Base-by-base conservation (phyloP, 2,113 vertebrate genomes). In the Puntigrus tetrazona region DNA sequence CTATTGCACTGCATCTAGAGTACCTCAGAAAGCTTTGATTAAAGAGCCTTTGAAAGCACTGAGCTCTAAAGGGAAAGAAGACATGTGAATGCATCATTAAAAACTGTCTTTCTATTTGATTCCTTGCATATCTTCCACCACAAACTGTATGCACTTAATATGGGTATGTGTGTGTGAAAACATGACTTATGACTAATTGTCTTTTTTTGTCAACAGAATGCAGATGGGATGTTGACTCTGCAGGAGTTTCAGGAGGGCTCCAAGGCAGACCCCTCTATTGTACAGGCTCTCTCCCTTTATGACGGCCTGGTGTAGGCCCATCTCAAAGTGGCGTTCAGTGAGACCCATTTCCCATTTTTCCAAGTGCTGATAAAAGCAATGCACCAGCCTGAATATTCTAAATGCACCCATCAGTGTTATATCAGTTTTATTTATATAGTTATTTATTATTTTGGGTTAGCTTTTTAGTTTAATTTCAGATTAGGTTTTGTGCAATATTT, bases 171-270 rank as follows among this genome's bases (percentile, higher is more conserved):
- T 38, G 36, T 16, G 22, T 52, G 45, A 13, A 67, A 57, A 57
- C 31, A 34, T 11, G 34, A 43, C n/a, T 73, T 38, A 22, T 45
- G 57, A 70, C 6, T 50, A 45, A 34, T 0, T 29, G 11, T 83
- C 18, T 29, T 18, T 7, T 14, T 76, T 6, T 79, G 43, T 81
- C 65, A 74, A 50, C 95, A 99, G 98, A 99, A 99, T 0, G 96
- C 97, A 0, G 98, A 99, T 0, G 98, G 98, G 86, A 97, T 97
- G 93, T 94, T 99, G 92, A 99, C 98, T 0, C 94, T 99, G 92
- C 97, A 99, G 93, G 98, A 99, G 38, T 99, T 99, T 52, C 97
- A 98, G 94, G 97, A 99, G 89, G 98, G 98, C 22, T 99, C 97
- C 80, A 99, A 99, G 93, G 97, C 97, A 0, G 98, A 99, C 89